phyloP scores from a whole-genome alignment of 2,888 invertebrate genomes.

The Amblyteles armatorius region DNA sequence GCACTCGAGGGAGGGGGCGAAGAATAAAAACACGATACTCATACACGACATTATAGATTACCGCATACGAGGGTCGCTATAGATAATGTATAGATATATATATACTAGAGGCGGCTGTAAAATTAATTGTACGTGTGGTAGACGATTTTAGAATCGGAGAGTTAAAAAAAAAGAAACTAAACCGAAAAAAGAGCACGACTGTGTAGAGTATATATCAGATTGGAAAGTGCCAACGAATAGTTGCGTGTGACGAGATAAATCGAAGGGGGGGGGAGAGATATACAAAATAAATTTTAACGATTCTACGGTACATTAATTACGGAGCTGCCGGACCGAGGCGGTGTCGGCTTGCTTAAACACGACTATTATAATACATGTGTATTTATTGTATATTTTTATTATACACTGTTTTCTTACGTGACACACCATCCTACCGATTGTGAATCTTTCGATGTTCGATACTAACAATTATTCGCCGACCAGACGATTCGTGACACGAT shows the following conservation, averaged over 20 bases:
- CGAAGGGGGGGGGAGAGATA: constrained; percentile 5
- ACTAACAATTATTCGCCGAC: constrained; percentile 7
- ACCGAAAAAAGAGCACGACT: constrained; percentile 25
- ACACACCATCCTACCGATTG: constrained; percentile 32
- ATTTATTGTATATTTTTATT: constrained; percentile 64
- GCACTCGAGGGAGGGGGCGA: not conserved
- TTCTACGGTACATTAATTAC: constrained; percentile 32
- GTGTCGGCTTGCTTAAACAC: constrained; percentile 53
- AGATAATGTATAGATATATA: constrained; percentile 38
- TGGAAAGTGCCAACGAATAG: constrained; percentile 54
- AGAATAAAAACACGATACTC: constrained; percentile 15
- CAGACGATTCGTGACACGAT: not conserved
- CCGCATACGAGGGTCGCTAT: constrained; percentile 33
- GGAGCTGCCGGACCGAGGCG: constrained; percentile 42
- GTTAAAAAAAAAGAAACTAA: constrained; percentile 14
- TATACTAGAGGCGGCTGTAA: constrained; percentile 40
- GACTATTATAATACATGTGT: constrained; percentile 60
- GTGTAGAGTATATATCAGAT: constrained; percentile 29
- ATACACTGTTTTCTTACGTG: constrained; percentile 58
- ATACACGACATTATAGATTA: constrained; percentile 37
- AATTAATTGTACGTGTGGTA: constrained; percentile 45
- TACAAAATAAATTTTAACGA: constrained; percentile 38
- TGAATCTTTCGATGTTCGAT: constrained; percentile 27
- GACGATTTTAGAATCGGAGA: constrained; percentile 26
- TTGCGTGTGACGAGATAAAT: constrained; percentile 22